Conservation (phyloP, 2,888 invertebrate genomes). For the Trichogramma dendrolimi region DNA sequence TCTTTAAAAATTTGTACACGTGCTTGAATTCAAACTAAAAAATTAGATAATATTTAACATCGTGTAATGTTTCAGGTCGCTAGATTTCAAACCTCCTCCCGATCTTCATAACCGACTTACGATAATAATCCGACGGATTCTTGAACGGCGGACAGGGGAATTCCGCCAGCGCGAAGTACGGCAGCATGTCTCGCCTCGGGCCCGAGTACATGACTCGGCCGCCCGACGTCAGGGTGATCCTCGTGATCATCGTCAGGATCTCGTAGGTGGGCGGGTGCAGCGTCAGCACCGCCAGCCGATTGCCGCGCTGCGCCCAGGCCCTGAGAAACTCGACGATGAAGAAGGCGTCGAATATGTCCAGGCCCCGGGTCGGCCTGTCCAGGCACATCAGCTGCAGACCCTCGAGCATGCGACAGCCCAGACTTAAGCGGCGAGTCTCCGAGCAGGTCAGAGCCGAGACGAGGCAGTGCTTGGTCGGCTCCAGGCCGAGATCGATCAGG, state of each 20-base stretch:
- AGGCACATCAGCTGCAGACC: slow-evolving; percentile 82
- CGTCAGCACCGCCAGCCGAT: slow-evolving; percentile 81
- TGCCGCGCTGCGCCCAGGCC: slow-evolving; percentile 76
- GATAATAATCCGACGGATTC: slow-evolving; percentile 93
- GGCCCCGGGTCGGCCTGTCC: slow-evolving; percentile 82
- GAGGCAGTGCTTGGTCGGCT: slow-evolving; percentile 82
- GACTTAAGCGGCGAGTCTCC: slow-evolving; percentile 79
- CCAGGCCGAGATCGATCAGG: slow-evolving; percentile 86
- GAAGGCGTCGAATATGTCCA: slow-evolving; percentile 95
- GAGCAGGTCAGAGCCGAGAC: slow-evolving; percentile 82
- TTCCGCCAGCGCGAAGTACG: slow-evolving; percentile 81
- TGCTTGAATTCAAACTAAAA: too few relatives aligned
- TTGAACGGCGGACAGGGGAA: slow-evolving; percentile 95
- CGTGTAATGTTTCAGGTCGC: too few relatives aligned
- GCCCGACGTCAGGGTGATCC: slow-evolving; percentile 81
- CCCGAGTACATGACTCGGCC: slow-evolving; percentile 91
- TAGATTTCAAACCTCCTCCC: too few relatives aligned
- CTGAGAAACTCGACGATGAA: slow-evolving; percentile 90
- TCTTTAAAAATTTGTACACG: too few relatives aligned
- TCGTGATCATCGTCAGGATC: slow-evolving; percentile 88
- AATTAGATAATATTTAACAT: too few relatives aligned
- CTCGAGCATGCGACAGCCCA: slow-evolving; percentile 82
- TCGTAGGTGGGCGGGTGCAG: slow-evolving; percentile 93
- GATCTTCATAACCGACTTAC: slow-evolving; percentile 57
- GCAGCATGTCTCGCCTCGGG: slow-evolving; percentile 81